Base-by-base conservation (phyloP, 2,113 vertebrate species). In the Cairina moschata region DNA sequence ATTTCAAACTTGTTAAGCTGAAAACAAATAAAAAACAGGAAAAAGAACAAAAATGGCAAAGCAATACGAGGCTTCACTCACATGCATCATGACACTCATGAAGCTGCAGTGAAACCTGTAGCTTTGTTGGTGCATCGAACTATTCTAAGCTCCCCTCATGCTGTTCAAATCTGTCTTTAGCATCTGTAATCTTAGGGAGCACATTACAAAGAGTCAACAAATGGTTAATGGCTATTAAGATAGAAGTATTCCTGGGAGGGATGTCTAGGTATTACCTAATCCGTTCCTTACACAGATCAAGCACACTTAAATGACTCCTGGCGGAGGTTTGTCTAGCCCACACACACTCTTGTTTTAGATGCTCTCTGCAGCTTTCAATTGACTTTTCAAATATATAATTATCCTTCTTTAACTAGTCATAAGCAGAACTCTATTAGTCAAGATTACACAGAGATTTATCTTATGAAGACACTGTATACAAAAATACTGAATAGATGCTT, bases 1-100 rank as follows among this genome's bases (percentile, higher is more conserved):
- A 98, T 97, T 18, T 99, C 98, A 77, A 98, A 95, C 77, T 89
- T 98, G 94, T 96, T 96, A 69, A 97, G 96, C 97, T 97, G 65
- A 82, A 90, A 86, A 46, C 26, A 80, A 85, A 38, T 3, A 66
- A 48, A 76, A 44, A 46, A 58, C 29, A 32, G 42, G 3, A 62
- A 7, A 36, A 63, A 0, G 3, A 65, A 44, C 46, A 79, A 66
- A 74, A 79, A 58, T 25, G 22, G 40, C 50, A 69, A 76, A 68
- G 23, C 12, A 25, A 38, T 50, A 67, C 60, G 32, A 67, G 22
- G 56, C 36, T 72, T 34, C 22, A 69, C 44, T 6, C 55, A 58
- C 32, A 32, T 23, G 72, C 20, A 68, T 56, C 34, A 9, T 82
- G 36, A 52, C 1, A 29, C 18, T 73, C 40, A 20, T 59, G 5